These are phyloP conservation scores for Lochmaea capreae DNA, from an alignment of 2,888 invertebrate genomes.

Conservation along the genomic window DNA sequence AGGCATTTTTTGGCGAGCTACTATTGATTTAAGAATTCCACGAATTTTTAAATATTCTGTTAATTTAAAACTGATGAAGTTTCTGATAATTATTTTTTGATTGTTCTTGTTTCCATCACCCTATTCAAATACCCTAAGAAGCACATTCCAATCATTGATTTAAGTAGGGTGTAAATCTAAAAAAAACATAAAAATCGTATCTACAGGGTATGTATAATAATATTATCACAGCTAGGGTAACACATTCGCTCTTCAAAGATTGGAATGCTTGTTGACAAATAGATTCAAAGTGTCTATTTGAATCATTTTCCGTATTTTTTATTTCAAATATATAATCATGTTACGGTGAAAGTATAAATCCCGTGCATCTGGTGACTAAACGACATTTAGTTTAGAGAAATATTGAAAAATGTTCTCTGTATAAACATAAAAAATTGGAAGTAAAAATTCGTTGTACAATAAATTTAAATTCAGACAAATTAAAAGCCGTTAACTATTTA, in stretches of 20 bases:
- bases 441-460: no score
- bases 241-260: constrained; percentile 38
- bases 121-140: constrained; percentile 14
- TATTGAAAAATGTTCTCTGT: neutral
- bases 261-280: constrained; percentile 26
- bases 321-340: neutral
- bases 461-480: no score
- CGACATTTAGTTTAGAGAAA: neutral
- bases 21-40: no score
- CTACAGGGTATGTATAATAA: constrained; percentile 31
- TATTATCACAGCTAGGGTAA: constrained; percentile 51
- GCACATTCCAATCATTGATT: constrained; percentile 29
- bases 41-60: no score
- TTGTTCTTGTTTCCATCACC: neutral
- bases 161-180: constrained; percentile 6
- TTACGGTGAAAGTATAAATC: neutral
- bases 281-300: neutral
- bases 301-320: neutral
- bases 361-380: neutral
- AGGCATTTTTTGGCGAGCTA: no score
- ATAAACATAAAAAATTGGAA: no score
- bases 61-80: no score
- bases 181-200: constrained; percentile 21
- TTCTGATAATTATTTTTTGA: no score
- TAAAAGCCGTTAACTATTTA: no score